phyloP scores from a whole-genome alignment of 2,797 vertebrate genomes.

The Ara ararauna region DNA sequence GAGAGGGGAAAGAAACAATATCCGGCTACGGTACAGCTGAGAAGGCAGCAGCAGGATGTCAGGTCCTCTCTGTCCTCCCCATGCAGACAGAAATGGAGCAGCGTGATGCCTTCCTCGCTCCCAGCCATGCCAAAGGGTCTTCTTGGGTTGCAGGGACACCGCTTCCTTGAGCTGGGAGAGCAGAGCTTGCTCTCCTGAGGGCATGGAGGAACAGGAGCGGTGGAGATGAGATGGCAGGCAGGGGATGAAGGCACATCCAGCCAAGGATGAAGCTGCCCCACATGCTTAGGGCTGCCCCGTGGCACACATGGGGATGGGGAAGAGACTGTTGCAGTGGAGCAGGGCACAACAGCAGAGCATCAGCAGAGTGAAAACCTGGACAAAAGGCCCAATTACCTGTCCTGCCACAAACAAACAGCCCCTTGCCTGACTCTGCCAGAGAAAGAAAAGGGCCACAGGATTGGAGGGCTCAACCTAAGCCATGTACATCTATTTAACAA shows the following conservation, averaged over 20 bases:
- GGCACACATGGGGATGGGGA: background rate
- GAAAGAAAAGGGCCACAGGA: slow-evolving; percentile 41
- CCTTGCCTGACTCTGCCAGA: background rate
- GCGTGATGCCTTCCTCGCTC: background rate
- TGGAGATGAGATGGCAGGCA: background rate
- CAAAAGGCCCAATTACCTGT: background rate
- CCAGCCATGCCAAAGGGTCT: background rate
- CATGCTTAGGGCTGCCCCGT: background rate
- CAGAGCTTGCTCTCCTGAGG: background rate
- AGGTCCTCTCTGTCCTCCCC: background rate
- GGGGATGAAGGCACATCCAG: background rate
- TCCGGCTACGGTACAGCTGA: background rate
- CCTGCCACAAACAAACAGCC: slow-evolving; percentile 5
- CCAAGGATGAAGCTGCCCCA: background rate
- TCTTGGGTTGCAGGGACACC: background rate
- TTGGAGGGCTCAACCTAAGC: slow-evolving; percentile 34
- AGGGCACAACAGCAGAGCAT: fast-evolving
- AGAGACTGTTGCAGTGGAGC: background rate
- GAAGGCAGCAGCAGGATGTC: background rate
- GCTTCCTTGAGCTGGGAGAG: background rate
- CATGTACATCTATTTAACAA: slow-evolving; percentile 54
- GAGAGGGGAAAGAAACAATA: background rate
- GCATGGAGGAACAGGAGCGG: fast-evolving
- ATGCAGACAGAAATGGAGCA: fast-evolving
- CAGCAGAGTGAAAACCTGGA: fast-evolving